Conservation (phyloP, 2,113 vertebrate genomes). For the Phylloscopus whistleri region DNA sequence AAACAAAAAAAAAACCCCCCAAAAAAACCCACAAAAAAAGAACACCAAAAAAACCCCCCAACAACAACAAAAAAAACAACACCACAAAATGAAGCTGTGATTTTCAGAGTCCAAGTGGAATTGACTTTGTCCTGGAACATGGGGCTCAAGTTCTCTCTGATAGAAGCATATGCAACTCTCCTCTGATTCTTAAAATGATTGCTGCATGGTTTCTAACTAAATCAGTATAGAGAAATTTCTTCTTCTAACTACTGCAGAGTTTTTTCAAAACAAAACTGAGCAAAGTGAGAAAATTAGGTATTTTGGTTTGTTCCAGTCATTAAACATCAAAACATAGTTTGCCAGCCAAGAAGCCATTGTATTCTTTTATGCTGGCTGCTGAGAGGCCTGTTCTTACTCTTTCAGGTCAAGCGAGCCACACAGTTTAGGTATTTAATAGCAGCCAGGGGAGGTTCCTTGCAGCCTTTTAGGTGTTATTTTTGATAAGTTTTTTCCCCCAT, state of each 20-base stretch:
- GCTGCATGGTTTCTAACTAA: background rate
- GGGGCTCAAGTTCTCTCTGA: background rate
- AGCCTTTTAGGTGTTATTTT: background rate
- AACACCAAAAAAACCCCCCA: no score
- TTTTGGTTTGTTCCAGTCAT: background rate
- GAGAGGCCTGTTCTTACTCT: background rate
- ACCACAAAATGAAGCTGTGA: background rate
- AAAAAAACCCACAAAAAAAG: no score
- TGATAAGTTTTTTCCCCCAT: background rate
- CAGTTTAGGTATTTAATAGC: background rate
- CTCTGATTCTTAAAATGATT: background rate
- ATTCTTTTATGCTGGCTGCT: background rate
- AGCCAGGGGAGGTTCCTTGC: background rate
- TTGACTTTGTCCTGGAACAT: background rate
- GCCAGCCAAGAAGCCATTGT: background rate
- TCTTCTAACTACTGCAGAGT: accelerated
- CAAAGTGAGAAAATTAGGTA: background rate
- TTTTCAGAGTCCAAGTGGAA: background rate
- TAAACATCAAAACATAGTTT: background rate
- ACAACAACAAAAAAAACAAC: no score
- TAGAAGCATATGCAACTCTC: background rate
- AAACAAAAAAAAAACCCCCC: no score
- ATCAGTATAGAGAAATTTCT: background rate
- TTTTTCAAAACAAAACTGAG: background rate
- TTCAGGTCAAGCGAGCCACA: background rate